These are phyloP conservation scores for Drosophila ohnishii DNA, from an alignment of 1,140 invertebrate genomes.

Conservation along the genomic window DNA sequence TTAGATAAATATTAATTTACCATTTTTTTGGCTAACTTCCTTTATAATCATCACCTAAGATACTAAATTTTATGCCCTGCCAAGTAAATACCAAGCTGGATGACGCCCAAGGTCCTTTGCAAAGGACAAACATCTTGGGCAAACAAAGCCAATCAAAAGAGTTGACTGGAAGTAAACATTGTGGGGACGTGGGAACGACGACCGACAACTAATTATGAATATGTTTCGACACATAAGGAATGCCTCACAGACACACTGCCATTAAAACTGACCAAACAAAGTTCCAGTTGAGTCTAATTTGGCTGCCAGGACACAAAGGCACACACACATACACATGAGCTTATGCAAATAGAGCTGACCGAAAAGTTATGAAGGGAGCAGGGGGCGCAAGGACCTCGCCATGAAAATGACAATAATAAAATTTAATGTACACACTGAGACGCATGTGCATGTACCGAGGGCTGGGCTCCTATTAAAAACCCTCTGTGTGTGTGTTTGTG, in stretches of 20 bases:
- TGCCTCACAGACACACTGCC: constrained; percentile 55
- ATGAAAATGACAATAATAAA: constrained; percentile 82
- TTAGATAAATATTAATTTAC: neutral
- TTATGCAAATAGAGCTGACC: constrained; percentile 70
- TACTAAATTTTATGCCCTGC: neutral
- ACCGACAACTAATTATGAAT: constrained; percentile 76
- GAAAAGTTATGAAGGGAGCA: constrained; percentile 50
- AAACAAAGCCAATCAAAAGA: constrained; percentile 43
- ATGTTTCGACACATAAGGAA: constrained; percentile 71
- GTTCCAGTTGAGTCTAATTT: constrained; percentile 75
- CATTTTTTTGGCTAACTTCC: neutral
- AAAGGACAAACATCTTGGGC: constrained; percentile 40
- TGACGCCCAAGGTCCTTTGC: neutral
- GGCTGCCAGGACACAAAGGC: constrained; percentile 44
- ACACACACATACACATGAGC: constrained; percentile 36
- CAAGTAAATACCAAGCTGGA: neutral
- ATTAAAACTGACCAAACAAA: constrained; percentile 81
- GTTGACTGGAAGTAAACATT: constrained; percentile 21
- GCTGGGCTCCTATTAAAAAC: constrained; percentile 12
- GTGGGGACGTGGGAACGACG: constrained; percentile 4
- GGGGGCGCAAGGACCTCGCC: constrained; percentile 38
- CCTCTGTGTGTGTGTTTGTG: constrained; percentile 13
- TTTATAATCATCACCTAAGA: neutral
- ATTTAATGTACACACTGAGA: constrained; percentile 77
- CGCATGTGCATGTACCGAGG: constrained; percentile 50